Base-by-base conservation (phyloP, 2,113 vertebrate genomes). In the Strix uralensis region DNA sequence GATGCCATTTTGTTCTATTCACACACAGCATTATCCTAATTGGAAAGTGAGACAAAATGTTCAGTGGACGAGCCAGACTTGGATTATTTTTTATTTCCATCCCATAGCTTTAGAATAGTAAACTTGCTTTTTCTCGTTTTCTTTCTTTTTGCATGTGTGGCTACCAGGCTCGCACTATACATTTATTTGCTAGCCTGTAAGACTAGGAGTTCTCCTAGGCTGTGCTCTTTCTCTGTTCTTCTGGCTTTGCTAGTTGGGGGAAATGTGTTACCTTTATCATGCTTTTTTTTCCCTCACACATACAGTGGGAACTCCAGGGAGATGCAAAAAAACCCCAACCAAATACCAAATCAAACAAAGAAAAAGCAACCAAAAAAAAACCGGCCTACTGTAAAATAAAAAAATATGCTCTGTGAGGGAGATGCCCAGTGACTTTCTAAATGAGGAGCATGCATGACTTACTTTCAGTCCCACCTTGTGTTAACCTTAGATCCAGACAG, bases 201-300 rank as follows among this genome's bases (percentile, higher is more conserved):
- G 7, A 15, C 10, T 21, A 47, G 2, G 30, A 27, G 16, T 74
- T 25, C 6, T 81, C 4, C 19, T 62, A 21, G 42, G 4, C 42
- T 75, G 13, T 66, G 16, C 15, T 58, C 16, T 75, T 58, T 54
- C 14, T 66, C 36, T 34, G 5, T 13, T 79, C 46, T 58, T 65
- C 21, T 54, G 59, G 26, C 7, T 80, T 63, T 80, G 69, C 61
- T 85, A 32, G 9, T 30, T 82, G 25, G 38, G 47, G 42, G 30
- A 87, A 51, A n/a, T 52, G 18, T 0, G 1, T 58, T 44, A 44
- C 27, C 9, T 1, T 69, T 38, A 36, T 78, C 11, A 8, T 15
- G 4, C 13, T 25, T 58, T 49, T 52, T 61, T 72, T 27, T 11
- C 10, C 49, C 0, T 34, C 9, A 5, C 7, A 3, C 3, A 5